Conservation (phyloP, 2,113 vertebrate species). For the Elaphurus davidianus region DNA sequence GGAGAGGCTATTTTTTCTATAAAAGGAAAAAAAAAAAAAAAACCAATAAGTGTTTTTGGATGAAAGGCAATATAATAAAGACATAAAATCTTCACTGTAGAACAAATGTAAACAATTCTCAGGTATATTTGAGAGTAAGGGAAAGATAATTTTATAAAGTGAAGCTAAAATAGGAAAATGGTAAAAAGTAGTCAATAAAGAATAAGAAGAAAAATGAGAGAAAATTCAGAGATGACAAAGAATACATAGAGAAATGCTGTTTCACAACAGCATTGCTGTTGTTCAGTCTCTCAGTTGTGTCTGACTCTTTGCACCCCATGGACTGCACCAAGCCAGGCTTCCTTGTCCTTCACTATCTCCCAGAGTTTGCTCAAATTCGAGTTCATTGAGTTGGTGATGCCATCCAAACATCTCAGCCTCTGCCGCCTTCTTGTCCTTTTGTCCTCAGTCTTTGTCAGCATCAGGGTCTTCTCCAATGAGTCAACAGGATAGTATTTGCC, state of each 20-base stretch:
- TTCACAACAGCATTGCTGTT: not conserved
- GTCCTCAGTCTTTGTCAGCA: not conserved
- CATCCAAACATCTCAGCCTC: not conserved
- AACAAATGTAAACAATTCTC: not conserved
- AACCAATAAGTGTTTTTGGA: not conserved
- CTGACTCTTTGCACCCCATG: not conserved
- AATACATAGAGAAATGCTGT: not conserved
- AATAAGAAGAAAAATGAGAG: not conserved
- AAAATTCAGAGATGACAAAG: not conserved
- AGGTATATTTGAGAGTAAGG: not conserved
- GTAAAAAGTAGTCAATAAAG: not conserved
- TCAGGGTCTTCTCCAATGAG: not conserved
- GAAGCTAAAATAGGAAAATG: not conserved
- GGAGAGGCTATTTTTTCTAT: not conserved
- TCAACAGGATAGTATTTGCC: not conserved
- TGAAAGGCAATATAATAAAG: not conserved
- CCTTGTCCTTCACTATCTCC: not conserved
- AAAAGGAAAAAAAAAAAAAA: not conserved
- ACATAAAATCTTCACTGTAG: not conserved
- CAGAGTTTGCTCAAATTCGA: not conserved
- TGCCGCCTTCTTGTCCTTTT: not conserved
- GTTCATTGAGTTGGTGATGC: not conserved
- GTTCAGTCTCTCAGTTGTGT: not conserved
- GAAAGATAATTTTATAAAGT: not conserved
- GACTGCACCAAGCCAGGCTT: not conserved